phyloP scores from a whole-genome alignment of 2,797 vertebrate species.

The Gymnothorax javanicus region DNA sequence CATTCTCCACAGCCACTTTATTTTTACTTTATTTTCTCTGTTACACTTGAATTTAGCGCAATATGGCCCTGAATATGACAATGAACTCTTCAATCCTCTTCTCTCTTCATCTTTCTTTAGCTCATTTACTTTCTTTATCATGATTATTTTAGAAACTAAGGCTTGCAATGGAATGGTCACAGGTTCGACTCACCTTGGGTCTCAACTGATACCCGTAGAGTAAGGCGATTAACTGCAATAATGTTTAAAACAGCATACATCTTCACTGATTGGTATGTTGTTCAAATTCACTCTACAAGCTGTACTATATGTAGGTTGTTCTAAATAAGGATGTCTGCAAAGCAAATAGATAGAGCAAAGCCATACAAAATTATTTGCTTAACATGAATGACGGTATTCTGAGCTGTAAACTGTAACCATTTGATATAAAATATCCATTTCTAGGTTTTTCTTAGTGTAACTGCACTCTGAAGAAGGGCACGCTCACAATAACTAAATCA shows the following conservation, averaged over 20 bases:
- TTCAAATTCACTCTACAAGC: background rate
- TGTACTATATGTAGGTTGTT: background rate
- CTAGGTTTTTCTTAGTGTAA: background rate
- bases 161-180: background rate
- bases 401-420: background rate
- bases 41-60: background rate
- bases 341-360: background rate
- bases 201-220: background rate
- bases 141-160: background rate
- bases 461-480: background rate
- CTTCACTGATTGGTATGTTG: background rate
- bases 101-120: no score
- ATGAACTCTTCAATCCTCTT: background rate
- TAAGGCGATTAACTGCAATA: background rate
- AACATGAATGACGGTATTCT: background rate
- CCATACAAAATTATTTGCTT: background rate
- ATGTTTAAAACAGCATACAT: background rate
- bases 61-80: background rate
- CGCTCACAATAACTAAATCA: background rate
- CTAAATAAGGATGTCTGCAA: background rate
- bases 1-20: background rate
- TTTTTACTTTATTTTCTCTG: background rate
- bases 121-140: background rate
- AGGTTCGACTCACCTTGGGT: background rate
- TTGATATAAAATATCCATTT: background rate